Base-by-base conservation (phyloP, 2,113 vertebrate genomes). In the Lophius piscatorius region DNA sequence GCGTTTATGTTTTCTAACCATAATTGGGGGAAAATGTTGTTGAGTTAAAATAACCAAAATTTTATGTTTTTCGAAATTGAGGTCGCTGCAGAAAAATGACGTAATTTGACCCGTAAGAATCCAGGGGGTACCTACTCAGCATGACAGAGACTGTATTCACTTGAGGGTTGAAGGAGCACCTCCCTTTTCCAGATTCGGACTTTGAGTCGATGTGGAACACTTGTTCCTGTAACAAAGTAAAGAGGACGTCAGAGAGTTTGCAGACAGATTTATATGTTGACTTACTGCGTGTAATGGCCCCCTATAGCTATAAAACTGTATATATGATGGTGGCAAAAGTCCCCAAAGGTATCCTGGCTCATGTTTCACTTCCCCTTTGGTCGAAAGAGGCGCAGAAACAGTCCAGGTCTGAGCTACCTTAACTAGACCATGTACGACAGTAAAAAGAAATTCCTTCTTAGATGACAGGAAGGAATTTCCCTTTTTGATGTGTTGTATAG, bases 131-230 rank as follows among this genome's bases (percentile, higher is more conserved):
- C 96, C 94, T 92, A 99, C 97, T 98, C 82, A 98, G 95, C 97
- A 99, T 98, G 73, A 98, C 92, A 39, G 97, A 98, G 35, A 96
- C 96, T 0, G 97, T 98, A 57, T 99, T 98, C 80, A 98, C 95
- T 46, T 86, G 92, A 8, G 97, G 97, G 57, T 97, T 99, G 90
- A 99, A 99, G 65, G 97, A 99, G 71, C 97, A 98, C 57, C 97
- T 91, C 34, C 97, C 97, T 81, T 99, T 99, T 36, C 97, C 97
- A 7, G 96, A 96, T 87, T 99, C 96, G 31, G 90, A 92, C 75
- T 90, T 94, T 8, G 95, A 96, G 87, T 98, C 95, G 0, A 99
- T 94, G 73, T 93, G 82, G 83, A 99, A 98, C 54, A 94, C 78
- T 85, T 94, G 94, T 29, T 99, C 97, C 97, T 98, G 91, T 44